phyloP scores from a whole-genome alignment of 2,888 invertebrate species.

The Trichogramma evanescens region DNA sequence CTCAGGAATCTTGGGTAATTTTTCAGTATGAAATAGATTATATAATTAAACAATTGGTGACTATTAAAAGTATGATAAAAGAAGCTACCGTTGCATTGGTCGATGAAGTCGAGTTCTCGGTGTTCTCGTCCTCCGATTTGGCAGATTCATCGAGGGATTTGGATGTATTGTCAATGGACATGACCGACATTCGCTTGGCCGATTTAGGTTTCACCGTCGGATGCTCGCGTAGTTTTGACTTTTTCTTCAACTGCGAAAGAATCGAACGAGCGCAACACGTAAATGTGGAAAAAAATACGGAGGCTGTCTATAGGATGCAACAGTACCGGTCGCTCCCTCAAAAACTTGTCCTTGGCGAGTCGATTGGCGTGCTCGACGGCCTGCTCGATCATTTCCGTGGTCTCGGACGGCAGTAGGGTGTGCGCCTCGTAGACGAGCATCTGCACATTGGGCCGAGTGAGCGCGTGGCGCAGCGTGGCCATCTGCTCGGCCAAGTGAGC shows the following conservation, averaged over 20 bases:
- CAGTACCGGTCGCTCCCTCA: slow-evolving; percentile 42
- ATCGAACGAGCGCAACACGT: not conserved
- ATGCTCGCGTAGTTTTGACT: slow-evolving; percentile 5
- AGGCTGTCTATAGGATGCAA: not conserved
- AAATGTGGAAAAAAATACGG: not conserved
- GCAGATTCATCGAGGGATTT: slow-evolving; percentile 19
- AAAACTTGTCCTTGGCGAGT: slow-evolving; percentile 63
- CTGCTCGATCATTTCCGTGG: slow-evolving; percentile 63
- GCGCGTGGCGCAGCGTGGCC: slow-evolving; percentile 63
- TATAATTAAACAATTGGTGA: not conserved
- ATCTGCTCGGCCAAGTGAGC: slow-evolving; percentile 68
- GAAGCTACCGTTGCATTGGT: slow-evolving; percentile 22
- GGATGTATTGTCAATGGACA: not conserved
- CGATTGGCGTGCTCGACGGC: slow-evolving; percentile 66
- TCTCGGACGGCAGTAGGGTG: slow-evolving; percentile 69
- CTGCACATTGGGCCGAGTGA: slow-evolving; percentile 78
- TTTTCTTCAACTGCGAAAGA: slow-evolving; percentile 23
- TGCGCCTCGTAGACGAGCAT: slow-evolving; percentile 76
- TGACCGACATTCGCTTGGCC: slow-evolving; percentile 10
- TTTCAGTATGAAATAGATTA: not conserved
- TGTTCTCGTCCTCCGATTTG: slow-evolving; percentile 15
- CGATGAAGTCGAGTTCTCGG: slow-evolving; percentile 12
- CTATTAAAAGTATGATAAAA: slow-evolving; percentile 1
- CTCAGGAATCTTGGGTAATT: slow-evolving; percentile 54
- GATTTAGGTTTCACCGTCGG: slow-evolving; percentile 2